Conservation (phyloP, 30 jellyfish, hydroid and myxozoan genomes). For the Hydractinia symbiolongicarpus region DNA sequence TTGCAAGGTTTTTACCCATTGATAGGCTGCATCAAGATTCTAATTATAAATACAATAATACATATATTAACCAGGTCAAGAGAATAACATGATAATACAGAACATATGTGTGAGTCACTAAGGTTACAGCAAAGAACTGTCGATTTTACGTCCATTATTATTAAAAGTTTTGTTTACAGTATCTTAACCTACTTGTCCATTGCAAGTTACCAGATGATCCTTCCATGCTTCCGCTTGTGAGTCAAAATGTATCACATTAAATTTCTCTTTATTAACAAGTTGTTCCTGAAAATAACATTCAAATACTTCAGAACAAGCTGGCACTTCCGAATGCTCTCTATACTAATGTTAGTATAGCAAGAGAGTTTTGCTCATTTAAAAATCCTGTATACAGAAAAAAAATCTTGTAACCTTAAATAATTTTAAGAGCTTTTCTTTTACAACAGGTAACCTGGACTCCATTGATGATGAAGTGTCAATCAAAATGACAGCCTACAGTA, state of each 20-base stretch:
- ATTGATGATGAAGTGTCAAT: slow-evolving; percentile 95
- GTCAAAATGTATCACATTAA: slow-evolving; percentile 77
- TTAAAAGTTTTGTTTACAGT: too few relatives aligned
- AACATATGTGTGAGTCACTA: not conserved
- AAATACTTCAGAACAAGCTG: not conserved
- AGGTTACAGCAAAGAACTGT: too few relatives aligned
- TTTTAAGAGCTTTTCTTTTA: slow-evolving; percentile 61
- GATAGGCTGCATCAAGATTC: slow-evolving; percentile 90
- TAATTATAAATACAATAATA: not conserved
- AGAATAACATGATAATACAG: not conserved
- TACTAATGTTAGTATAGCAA: too few relatives aligned
- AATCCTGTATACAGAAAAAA: too few relatives aligned
- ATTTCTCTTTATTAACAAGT: slow-evolving; percentile 53
- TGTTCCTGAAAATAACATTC: slow-evolving; percentile 59
- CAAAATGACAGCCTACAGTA: slow-evolving; percentile 54
- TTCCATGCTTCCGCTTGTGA: slow-evolving; percentile 88
- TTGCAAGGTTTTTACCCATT: slow-evolving; percentile 83
- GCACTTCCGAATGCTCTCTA: too few relatives aligned
- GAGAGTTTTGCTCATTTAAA: too few relatives aligned
- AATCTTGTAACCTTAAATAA: slow-evolving; percentile 61
- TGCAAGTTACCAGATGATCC: slow-evolving; percentile 81
- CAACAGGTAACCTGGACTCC: slow-evolving; percentile 56
- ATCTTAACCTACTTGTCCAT: slow-evolving; percentile 34
- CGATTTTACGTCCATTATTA: too few relatives aligned
- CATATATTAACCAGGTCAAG: not conserved